Evolutionary conservation across 53 echinoderm and acorn worm species (phyloP), one percentile per base, ranked within the genome.

Genomic region (Holothuria scabra): DNA sequence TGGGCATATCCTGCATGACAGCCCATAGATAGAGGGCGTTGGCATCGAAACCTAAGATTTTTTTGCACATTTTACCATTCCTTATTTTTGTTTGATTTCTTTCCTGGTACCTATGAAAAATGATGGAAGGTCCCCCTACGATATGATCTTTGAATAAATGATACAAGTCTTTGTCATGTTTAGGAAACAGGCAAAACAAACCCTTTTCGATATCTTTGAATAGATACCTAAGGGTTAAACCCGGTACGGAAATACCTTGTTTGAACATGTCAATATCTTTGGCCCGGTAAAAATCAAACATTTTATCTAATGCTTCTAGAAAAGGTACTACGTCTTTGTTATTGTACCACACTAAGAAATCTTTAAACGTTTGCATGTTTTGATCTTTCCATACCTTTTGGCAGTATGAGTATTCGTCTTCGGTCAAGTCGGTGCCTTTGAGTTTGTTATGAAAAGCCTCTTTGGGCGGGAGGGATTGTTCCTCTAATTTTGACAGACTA

Each of bases 341-440:
- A 52, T 82, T 90, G 90, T 90, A 90, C 90, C 90, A 90, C 0
- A 75, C 60, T 20, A 90, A 46, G 52, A 79, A 86, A 32, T 90
- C 90, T 26, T 52, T 56, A 28, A 86, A 19, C n/a, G 64, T 46
- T 14, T 28, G 10, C 90, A 90, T 90, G 4, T 28, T 33, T 1
- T 65, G 62, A 7, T 55, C 71, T 1, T 8, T 16, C 86, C 86
- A 90, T 14, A 69, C 65, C 8, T 28, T 66, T 66, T 16, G n/a
- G 16, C 66, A 66, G 66, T 66, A 28, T 66, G 0, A 7, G 28
- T 66, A 66, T 5, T 66, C 66, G 28, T 28, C 23, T 6, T 41
- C 41, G 6, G 41, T 41, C 41, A 41, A 41, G 41, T 41, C 41
- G 41, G 41, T 41, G 10, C 7, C 41, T 35, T 41, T 41, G 41